These are phyloP conservation scores for Frankliniella intonsa DNA, from an alignment of 2,888 invertebrate species.

Conservation along the genomic window DNA sequence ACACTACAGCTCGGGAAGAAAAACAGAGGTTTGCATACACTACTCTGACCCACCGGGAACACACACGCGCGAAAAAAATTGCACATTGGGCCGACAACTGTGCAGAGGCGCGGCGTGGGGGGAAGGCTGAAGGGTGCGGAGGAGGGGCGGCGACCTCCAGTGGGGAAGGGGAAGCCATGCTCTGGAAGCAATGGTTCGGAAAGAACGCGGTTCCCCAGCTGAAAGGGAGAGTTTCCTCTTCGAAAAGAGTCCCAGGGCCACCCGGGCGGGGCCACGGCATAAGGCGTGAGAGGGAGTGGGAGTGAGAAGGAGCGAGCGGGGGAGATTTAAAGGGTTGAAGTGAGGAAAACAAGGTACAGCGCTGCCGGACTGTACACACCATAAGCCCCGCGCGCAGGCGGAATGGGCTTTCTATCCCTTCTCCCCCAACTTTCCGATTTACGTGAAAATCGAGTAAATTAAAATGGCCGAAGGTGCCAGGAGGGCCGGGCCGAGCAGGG, in stretches of 20 bases:
- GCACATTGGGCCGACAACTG: too few relatives aligned
- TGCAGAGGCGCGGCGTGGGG: too few relatives aligned
- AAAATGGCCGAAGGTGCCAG: background rate
- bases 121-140: background rate
- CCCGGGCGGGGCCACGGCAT: background rate
- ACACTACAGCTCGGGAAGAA: too few relatives aligned
- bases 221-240: slow-evolving; percentile 25
- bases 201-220: slow-evolving; percentile 24
- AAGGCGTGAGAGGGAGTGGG: background rate
- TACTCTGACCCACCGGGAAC: too few relatives aligned
- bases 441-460: slow-evolving; percentile 25
- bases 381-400: background rate
- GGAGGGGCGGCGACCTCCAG: background rate
- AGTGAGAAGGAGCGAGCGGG: background rate
- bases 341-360: slow-evolving; percentile 13
- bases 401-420: slow-evolving; percentile 21
- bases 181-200: slow-evolving; percentile 22
- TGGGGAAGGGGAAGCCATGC: slow-evolving; percentile 6
- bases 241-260: background rate
- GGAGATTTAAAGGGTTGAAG: slow-evolving; percentile 23
- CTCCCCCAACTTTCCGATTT: slow-evolving; percentile 15
- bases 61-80: too few relatives aligned
- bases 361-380: slow-evolving; percentile 12
- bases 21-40: too few relatives aligned
- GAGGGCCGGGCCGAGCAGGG: background rate